Evolutionary conservation across 2,888 invertebrate species (phyloP).

Genomic region (Hyppa rectilinea): DNA sequence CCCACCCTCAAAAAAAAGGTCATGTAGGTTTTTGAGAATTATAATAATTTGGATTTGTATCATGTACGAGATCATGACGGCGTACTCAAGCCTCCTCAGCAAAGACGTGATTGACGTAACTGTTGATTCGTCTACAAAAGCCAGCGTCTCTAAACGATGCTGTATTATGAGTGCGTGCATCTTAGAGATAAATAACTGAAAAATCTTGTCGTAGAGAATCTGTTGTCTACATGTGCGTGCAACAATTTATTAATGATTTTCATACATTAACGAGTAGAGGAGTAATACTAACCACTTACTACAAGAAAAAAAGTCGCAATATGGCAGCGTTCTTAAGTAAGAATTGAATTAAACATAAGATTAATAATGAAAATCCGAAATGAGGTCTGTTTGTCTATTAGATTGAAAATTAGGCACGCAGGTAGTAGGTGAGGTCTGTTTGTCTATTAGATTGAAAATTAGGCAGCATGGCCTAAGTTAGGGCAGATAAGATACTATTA

Average conservation of each 20-base stretch:
- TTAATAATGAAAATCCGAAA: not conserved
- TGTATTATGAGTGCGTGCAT: not conserved
- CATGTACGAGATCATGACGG: not conserved
- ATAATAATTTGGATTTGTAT: not conserved
- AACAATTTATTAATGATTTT: constrained; percentile 7
- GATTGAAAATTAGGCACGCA: not conserved
- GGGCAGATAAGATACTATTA: not conserved
- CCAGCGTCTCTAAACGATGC: not conserved
- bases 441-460: not conserved
- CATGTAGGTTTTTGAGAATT: not conserved
- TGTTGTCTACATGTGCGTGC: not conserved
- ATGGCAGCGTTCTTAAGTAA: not conserved
- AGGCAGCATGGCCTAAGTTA: not conserved
- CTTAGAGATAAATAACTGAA: not conserved
- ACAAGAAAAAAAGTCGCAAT: not conserved
- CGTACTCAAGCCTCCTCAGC: not conserved
- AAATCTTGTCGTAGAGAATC: not conserved
- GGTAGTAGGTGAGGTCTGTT: too few species aligned
- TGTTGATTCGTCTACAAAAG: not conserved
- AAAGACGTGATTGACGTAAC: not conserved
- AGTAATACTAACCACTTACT: not conserved
- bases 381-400: not conserved
- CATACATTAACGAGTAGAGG: not conserved
- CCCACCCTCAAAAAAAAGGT: too few species aligned
- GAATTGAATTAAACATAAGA: not conserved